phyloP scores from a whole-genome alignment of 2,113 vertebrate genomes.

The Castor canadensis region DNA sequence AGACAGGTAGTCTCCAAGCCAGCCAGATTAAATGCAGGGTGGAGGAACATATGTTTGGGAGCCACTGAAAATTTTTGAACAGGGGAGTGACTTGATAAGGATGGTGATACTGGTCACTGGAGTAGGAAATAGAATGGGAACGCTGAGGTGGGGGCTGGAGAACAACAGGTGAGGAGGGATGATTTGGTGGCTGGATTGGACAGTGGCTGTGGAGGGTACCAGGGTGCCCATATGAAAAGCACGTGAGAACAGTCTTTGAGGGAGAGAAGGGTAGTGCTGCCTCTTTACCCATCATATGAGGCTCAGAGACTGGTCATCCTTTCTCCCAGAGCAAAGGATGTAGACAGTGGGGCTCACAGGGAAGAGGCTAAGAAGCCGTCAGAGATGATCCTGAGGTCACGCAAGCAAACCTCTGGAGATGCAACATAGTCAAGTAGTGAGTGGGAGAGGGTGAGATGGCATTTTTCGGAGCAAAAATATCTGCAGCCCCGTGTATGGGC shows the following conservation, averaged over 20 bases:
- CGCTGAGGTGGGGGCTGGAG: no score
- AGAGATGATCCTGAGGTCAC: not conserved
- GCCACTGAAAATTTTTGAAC: not conserved
- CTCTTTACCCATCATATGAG: no score
- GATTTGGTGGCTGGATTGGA: not conserved
- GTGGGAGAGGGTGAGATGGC: accelerated
- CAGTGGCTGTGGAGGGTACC: not conserved
- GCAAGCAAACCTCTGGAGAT: not conserved
- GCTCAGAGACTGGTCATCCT: no score
- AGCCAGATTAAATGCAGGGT: not conserved
- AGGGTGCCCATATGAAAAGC: not conserved
- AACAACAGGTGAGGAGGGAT: not conserved
- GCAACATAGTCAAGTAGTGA: not conserved
- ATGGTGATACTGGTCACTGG: not conserved
- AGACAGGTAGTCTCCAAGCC: not conserved
- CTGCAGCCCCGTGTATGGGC: no score
- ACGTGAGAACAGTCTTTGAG: no score
- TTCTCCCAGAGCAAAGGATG: no score
- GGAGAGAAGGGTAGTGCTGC: no score
- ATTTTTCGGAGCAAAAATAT: not conserved
- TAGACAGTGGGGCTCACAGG: accelerated
- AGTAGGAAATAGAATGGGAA: not conserved
- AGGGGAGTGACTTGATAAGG: not conserved
- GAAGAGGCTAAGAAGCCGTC: not conserved
- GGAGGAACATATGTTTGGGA: not conserved